Conservation (phyloP, 2,113 vertebrate species). For the Progne subis region DNA sequence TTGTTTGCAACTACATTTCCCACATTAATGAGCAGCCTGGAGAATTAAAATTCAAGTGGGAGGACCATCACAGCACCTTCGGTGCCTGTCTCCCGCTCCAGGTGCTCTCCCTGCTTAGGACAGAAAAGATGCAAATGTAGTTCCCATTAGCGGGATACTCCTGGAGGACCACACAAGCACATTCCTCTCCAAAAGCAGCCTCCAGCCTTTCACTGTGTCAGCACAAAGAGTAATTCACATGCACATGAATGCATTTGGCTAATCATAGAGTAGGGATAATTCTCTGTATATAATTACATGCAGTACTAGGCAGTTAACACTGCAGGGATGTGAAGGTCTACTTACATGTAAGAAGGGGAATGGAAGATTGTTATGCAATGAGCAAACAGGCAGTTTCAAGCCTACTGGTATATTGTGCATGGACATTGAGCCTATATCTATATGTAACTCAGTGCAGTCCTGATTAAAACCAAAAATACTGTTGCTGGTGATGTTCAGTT, state of each 20-base stretch:
- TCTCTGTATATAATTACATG: slow-evolving; percentile 66
- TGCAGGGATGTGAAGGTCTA: slow-evolving; percentile 37
- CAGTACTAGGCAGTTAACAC: slow-evolving; percentile 63
- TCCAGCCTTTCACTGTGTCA: slow-evolving; percentile 59
- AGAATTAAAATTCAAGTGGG: neutral
- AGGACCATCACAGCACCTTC: neutral
- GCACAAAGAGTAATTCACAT: slow-evolving; percentile 64
- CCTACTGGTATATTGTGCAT: neutral
- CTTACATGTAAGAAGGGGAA: neutral
- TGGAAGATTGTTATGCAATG: slow-evolving; percentile 21
- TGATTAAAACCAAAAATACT: neutral
- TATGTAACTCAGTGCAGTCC: neutral
- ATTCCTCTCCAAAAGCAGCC: slow-evolving; percentile 48
- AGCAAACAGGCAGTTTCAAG: slow-evolving; percentile 44
- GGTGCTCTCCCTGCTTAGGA: neutral
- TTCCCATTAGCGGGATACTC: neutral
- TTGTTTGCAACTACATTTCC: neutral
- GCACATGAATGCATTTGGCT: slow-evolving; percentile 62
- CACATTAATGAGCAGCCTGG: neutral
- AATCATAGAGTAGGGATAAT: slow-evolving; percentile 69
- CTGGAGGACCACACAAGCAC: slow-evolving; percentile 54
- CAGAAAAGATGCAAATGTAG: neutral
- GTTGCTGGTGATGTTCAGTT: neutral
- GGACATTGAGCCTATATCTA: neutral
- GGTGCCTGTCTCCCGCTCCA: neutral